phyloP scores from a whole-genome alignment of 1,140 invertebrate species.

The Drosophila littoralis region DNA sequence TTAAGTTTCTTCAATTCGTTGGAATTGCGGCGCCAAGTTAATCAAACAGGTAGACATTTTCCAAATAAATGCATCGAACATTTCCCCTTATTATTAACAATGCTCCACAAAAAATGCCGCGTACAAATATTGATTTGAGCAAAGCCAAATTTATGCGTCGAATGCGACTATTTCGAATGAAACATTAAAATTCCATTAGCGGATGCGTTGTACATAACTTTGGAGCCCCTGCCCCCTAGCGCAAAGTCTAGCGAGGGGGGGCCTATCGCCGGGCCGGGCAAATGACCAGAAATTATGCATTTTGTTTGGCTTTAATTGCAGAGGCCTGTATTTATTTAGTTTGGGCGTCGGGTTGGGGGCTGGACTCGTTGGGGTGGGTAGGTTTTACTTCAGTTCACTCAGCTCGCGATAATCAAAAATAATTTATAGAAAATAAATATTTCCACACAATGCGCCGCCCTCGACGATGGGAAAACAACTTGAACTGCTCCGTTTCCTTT shows the following conservation, averaged over 20 bases:
- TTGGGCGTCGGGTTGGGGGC: background rate
- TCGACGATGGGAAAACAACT: slow-evolving; percentile 63
- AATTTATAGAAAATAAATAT: slow-evolving; percentile 83
- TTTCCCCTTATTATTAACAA: slow-evolving; percentile 58
- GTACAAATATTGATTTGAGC: slow-evolving; percentile 59
- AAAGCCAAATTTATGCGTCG: slow-evolving; percentile 58
- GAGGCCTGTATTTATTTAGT: slow-evolving; percentile 60
- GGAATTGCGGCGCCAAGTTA: slow-evolving; percentile 61
- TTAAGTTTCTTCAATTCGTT: slow-evolving; percentile 35
- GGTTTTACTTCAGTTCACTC: slow-evolving; percentile 14
- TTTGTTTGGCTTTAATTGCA: slow-evolving; percentile 79
- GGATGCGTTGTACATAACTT: slow-evolving; percentile 70
- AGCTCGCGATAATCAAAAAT: slow-evolving; percentile 72
- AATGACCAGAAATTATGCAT: slow-evolving; percentile 77
- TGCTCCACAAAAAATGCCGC: slow-evolving; percentile 24
- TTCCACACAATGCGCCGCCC: slow-evolving; percentile 66
- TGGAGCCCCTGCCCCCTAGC: background rate
- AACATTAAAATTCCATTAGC: slow-evolving; percentile 83
- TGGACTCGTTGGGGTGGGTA: background rate
- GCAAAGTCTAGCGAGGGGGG: background rate
- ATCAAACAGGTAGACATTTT: slow-evolving; percentile 47
- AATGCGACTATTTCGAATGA: slow-evolving; percentile 69
- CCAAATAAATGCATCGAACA: slow-evolving; percentile 45
- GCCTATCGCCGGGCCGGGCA: slow-evolving; percentile 36
- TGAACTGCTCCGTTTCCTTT: slow-evolving; percentile 12